These are phyloP conservation scores for Chlorodrepanis virens DNA, from an alignment of 2,113 vertebrate genomes.

Conservation along the genomic window DNA sequence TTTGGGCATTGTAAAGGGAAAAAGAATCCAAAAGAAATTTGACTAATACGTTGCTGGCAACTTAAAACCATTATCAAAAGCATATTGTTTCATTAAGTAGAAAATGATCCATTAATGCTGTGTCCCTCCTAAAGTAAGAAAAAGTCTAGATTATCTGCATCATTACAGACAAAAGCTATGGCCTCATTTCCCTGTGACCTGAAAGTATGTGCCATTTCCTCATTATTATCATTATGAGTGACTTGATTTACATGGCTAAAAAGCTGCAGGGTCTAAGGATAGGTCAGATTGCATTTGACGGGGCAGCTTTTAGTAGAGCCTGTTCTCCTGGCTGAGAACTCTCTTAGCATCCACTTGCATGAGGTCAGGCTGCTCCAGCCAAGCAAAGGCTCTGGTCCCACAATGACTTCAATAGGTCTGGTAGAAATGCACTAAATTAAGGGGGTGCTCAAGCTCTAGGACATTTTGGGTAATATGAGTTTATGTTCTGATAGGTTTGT, in stretches of 20 bases:
- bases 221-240: not conserved
- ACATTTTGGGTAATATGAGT: not conserved
- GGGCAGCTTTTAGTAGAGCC: not conserved
- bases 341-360: not conserved
- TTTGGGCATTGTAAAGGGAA: conserved; percentile 37
- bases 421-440: not conserved
- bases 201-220: not conserved
- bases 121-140: not conserved
- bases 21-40: conserved; percentile 44
- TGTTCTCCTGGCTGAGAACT: not conserved
- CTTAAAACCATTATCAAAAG: conserved; percentile 53
- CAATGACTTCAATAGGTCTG: not conserved
- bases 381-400: not conserved
- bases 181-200: not conserved
- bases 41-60: conserved; percentile 33
- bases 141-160: not conserved
- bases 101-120: not conserved
- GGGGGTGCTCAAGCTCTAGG: not conserved
- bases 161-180: not conserved
- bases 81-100: conserved; percentile 16
- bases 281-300: not conserved
- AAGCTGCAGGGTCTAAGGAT: not conserved
- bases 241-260: not conserved
- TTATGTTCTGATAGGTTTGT: not conserved
- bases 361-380: not conserved